Percentiles rank a stretch among this genome's conserved stretches.
phyloP scores from a whole-genome alignment of 2,113 vertebrate genomes.

The Megaleporinus macrocephalus region DNA sequence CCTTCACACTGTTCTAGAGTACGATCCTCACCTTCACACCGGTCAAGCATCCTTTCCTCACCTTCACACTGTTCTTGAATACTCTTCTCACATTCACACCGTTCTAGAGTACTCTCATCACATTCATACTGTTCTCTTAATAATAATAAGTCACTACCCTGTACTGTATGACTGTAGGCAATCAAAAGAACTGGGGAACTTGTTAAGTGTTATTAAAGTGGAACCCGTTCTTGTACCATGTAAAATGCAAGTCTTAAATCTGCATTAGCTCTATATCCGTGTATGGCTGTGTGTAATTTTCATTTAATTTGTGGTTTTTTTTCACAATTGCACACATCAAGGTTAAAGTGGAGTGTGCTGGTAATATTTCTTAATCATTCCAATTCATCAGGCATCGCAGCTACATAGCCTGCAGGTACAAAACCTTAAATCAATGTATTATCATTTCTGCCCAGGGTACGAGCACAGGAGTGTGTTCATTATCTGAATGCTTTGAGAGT shows the following conservation, averaged over 20 bases:
- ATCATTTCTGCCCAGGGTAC: not conserved
- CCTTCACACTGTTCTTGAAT: too few relatives aligned
- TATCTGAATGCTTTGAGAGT: conserved; percentile 20
- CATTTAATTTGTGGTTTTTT: not conserved
- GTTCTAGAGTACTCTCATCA: too few relatives aligned
- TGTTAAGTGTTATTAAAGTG: too few relatives aligned
- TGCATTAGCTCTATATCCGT: not conserved
- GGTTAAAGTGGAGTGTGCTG: not conserved
- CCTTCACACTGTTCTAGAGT: too few relatives aligned
- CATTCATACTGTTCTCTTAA: too few relatives aligned
- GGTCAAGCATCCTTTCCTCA: too few relatives aligned
- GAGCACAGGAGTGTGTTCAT: not conserved
- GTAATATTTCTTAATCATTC: not conserved
- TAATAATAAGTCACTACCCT: too few relatives aligned
- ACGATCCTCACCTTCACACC: too few relatives aligned
- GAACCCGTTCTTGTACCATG: too few relatives aligned
- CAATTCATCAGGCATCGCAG: not conserved
- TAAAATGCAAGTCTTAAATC: not conserved
- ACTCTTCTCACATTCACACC: too few relatives aligned
- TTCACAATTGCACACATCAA: not conserved
- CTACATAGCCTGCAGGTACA: not conserved
- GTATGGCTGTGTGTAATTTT: not conserved
- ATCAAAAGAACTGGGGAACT: too few relatives aligned
- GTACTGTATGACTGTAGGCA: too few relatives aligned
- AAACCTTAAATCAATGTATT: not conserved